These are phyloP conservation scores for Drosophila punjabiensis DNA, from an alignment of 1,140 invertebrate species.

Conservation along the genomic window DNA sequence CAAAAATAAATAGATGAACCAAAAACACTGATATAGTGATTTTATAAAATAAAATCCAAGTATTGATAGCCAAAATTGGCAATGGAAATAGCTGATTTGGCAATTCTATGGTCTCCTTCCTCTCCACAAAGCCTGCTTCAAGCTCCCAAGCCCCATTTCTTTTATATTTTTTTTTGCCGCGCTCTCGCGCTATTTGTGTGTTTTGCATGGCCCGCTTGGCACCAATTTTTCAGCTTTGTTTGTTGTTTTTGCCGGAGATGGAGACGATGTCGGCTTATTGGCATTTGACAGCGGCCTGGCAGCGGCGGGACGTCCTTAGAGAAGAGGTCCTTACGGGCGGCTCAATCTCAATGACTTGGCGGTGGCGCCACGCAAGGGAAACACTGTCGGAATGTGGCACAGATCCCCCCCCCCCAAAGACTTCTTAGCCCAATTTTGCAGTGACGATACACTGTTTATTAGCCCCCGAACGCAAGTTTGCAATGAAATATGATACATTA, in stretches of 20 bases:
- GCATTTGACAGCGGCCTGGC: constrained; percentile 59
- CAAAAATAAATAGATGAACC: neutral
- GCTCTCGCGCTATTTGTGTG: constrained; percentile 19
- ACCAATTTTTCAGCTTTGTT: constrained; percentile 39
- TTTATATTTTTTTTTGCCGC: constrained; percentile 11
- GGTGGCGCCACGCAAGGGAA: constrained; percentile 42
- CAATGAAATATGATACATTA: no score
- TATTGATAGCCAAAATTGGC: constrained; percentile 4
- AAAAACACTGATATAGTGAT: neutral
- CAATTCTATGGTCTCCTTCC: constrained; percentile 6
- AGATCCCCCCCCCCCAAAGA: neutral
- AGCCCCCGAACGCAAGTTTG: neutral
- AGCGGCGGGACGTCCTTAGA: constrained; percentile 52
- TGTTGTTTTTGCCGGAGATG: constrained; percentile 39
- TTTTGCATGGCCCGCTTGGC: constrained; percentile 54
- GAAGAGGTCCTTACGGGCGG: constrained; percentile 53
- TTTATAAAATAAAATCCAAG: neutral
- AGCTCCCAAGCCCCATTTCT: no score
- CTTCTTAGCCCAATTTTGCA: constrained; percentile 1
- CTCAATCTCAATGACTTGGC: constrained; percentile 49
- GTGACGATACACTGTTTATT: neutral
- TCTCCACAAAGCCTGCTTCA: neutral
- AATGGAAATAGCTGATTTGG: constrained; percentile 35
- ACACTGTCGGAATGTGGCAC: constrained; percentile 19
- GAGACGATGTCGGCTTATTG: constrained; percentile 62